These are phyloP conservation scores for Penaeus indicus DNA, from an alignment of 1,140 invertebrate genomes.

Conservation along the genomic window DNA sequence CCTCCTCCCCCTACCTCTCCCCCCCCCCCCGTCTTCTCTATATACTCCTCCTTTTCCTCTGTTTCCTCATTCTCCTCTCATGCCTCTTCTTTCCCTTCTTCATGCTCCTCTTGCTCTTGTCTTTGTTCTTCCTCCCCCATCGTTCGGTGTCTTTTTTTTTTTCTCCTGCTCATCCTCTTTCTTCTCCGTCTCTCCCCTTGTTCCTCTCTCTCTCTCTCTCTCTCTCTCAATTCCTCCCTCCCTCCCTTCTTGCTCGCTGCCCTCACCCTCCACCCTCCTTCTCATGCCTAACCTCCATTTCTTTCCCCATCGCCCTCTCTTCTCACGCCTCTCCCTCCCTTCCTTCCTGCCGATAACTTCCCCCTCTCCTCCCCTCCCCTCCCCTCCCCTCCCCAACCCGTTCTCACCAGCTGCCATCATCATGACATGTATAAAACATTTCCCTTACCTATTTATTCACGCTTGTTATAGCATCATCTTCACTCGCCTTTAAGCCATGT, in stretches of 20 bases:
- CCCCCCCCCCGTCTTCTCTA: no score
- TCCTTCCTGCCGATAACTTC: not conserved
- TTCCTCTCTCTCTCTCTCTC: conserved; percentile 13
- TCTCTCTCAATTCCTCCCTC: not conserved
- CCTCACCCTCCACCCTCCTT: conserved; percentile 27
- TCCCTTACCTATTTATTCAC: no score
- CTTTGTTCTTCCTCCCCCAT: not conserved
- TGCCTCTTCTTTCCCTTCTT: no score
- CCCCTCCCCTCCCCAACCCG: not conserved
- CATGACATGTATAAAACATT: no score
- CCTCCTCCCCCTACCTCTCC: no score
- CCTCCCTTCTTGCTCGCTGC: conserved; percentile 1
- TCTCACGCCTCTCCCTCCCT: not conserved
- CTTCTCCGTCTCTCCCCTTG: not conserved
- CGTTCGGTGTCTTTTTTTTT: no score
- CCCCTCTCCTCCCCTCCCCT: not conserved
- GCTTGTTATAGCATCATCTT: no score
- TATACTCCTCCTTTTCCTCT: no score
- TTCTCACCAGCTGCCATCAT: no score
- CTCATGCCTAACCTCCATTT: not conserved
- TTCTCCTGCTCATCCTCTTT: not conserved
- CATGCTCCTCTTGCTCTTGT: no score
- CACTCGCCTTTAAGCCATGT: no score
- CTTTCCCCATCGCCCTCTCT: not conserved
- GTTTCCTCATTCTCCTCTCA: no score